phyloP scores from a whole-genome alignment of 2,888 invertebrate species.

The Diarsia brunnea region DNA sequence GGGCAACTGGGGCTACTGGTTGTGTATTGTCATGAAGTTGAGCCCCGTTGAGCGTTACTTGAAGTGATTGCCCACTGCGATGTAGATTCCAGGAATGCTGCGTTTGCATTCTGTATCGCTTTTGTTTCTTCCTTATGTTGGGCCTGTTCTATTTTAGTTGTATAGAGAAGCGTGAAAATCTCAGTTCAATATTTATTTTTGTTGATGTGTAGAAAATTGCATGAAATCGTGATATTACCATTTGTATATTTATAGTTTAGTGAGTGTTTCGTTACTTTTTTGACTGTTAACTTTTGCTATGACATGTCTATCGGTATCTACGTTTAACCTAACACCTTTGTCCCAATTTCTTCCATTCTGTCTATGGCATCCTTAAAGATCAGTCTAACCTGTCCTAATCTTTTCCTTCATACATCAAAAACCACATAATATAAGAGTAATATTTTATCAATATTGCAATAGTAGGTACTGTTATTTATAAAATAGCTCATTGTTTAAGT shows the following conservation, averaged over 20 bases:
- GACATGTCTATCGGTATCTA: neutral
- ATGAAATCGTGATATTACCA: slow-evolving; percentile 9
- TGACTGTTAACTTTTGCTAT: neutral
- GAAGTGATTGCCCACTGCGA: slow-evolving; percentile 81
- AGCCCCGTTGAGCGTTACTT: slow-evolving; percentile 80
- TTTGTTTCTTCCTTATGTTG: slow-evolving; percentile 49
- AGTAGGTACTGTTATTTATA: neutral
- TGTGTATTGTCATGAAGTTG: slow-evolving; percentile 77
- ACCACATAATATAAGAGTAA: neutral
- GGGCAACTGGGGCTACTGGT: slow-evolving; percentile 82
- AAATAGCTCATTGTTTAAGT: slow-evolving; percentile 15
- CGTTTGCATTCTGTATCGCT: slow-evolving; percentile 36
- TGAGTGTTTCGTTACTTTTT: neutral
- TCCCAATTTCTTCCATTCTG: neutral
- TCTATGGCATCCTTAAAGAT: neutral
- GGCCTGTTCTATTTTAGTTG: slow-evolving; percentile 61
- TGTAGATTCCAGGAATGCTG: slow-evolving; percentile 67
- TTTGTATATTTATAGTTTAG: neutral
- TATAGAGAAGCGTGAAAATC: slow-evolving; percentile 31
- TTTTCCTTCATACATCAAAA: neutral
- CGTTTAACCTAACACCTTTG: neutral
- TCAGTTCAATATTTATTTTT: slow-evolving; percentile 51
- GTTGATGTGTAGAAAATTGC: slow-evolving; percentile 22
- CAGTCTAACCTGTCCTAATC: neutral
- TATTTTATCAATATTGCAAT: neutral